A percentile compares a stretch with the other conserved stretches of the same genome.
Conservation (phyloP, 92 coral and sea anemone genomes). For the Zoanthus gigantus region DNA sequence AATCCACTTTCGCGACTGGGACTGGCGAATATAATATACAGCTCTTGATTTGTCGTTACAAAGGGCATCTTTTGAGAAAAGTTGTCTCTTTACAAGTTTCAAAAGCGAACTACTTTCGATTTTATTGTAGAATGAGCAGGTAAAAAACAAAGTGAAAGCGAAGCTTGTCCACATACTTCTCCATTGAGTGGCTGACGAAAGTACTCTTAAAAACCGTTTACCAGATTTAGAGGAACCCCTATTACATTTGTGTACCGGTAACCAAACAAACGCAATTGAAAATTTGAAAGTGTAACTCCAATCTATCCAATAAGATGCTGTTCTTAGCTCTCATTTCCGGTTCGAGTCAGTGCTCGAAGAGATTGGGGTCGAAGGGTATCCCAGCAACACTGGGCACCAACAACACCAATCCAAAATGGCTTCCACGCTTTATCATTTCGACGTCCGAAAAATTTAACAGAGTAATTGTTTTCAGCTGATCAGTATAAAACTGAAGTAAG, state of each 20-base stretch:
- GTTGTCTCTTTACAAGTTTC: constrained; percentile 43
- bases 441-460: not conserved
- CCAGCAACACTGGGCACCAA: constrained; percentile 54
- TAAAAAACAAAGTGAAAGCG: not conserved
- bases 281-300: constrained; percentile 8
- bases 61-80: constrained; percentile 41
- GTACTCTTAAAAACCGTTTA: not conserved
- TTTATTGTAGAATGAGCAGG: not conserved
- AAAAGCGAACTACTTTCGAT: constrained; percentile 1
- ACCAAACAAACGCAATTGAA: constrained; percentile 19
- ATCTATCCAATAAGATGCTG: constrained; percentile 24
- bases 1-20: constrained; percentile 48
- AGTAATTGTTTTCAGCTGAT: not conserved
- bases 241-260: constrained; percentile 28
- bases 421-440: not conserved
- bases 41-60: constrained; percentile 73
- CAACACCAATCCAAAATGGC: constrained; percentile 51
- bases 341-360: not conserved
- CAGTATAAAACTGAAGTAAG: not conserved
- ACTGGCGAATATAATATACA: constrained; percentile 47
- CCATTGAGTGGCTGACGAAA: not conserved
- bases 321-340: constrained; percentile 15
- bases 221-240: constrained; percentile 32
- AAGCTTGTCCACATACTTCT: constrained; percentile 1
- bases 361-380: constrained; percentile 41